Base-by-base conservation (phyloP, 2,797 vertebrate species). In the Gouania willdenowi region DNA sequence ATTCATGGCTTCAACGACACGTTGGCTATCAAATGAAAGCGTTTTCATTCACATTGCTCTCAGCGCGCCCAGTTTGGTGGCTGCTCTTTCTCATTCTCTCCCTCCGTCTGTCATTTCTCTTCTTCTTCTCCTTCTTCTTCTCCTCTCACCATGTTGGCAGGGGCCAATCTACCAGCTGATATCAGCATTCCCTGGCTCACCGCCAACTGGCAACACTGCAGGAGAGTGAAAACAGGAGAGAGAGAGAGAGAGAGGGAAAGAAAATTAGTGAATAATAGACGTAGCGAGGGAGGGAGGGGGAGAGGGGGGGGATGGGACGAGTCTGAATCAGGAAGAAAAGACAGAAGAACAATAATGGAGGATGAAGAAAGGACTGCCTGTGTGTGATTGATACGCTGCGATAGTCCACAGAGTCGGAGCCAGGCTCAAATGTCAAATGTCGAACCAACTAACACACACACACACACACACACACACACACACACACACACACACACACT, bases 161-260 rank as follows among this genome's bases (percentile, higher is more conserved):
- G 84, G 81, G 85, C 85, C 82, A 85, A 82, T 89, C 85, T 84
- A 89, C 88, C 89, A 90, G 89, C 89, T 91, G 89, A 91, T 90
- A 91, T 86, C 87, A 90, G 88, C 89, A 90, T 90, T 90, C 89
- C 83, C 83, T 90, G 89, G 89, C 88, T 83, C 49, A n/a, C 41
- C 32, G 86, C 89, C 89, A 90, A 87, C 81, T 89, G 87, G 87
- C 88, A 86, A 73, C 84, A 74, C 82, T 52, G 86, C 86, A 82
- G 79, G 81, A 82, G 81, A 71, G 78, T 81, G 65, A 71, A 75
- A 72, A 46, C 35, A 44, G 12, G 67, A 73, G 71, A 70, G 75
- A 74, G 71, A 71, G 74, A 77, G 74, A 60, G 75, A 77, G 80
- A 80, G 77, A 81, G 83, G 81, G 83, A 82, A 85, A 81, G 79